Conservation (phyloP, 2,888 invertebrate genomes). For the Tyria jacobaeae region DNA sequence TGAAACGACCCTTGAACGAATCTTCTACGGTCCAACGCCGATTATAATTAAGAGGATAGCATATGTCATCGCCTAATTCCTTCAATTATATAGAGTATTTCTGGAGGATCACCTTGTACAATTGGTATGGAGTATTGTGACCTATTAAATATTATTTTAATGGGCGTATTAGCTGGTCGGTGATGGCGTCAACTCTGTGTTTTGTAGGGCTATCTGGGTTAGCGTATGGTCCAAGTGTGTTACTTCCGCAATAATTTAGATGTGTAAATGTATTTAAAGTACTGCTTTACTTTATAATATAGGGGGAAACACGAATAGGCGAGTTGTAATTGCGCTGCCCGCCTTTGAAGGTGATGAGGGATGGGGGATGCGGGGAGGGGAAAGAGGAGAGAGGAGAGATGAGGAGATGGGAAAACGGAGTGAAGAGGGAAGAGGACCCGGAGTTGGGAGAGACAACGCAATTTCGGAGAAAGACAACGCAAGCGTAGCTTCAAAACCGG, state of each 20-base stretch:
- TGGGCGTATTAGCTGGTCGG: slow-evolving; percentile 54
- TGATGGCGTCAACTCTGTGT: slow-evolving; percentile 70
- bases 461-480: too few species aligned
- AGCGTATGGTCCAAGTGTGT: slow-evolving; percentile 44
- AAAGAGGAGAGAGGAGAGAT: too few species aligned
- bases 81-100: slow-evolving; percentile 55
- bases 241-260: not conserved
- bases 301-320: too few species aligned
- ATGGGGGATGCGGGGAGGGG: too few species aligned
- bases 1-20: slow-evolving; percentile 39
- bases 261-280: too few species aligned
- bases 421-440: too few species aligned
- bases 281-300: too few species aligned
- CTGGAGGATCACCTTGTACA: slow-evolving; percentile 48
- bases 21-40: slow-evolving; percentile 40
- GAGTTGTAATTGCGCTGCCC: too few species aligned
- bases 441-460: too few species aligned
- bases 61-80: slow-evolving; percentile 55
- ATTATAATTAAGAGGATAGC: slow-evolving; percentile 43
- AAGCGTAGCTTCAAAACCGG: too few species aligned
- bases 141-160: slow-evolving; percentile 66
- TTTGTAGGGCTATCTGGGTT: slow-evolving; percentile 53
- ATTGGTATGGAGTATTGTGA: slow-evolving; percentile 43
- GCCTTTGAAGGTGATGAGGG: too few species aligned
- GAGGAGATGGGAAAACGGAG: too few species aligned